Percentiles rank a stretch among this genome's conserved stretches.
These are phyloP conservation scores for Lepidurus packardi DNA, from an alignment of 1,140 invertebrate genomes.

Conservation along the genomic window DNA sequence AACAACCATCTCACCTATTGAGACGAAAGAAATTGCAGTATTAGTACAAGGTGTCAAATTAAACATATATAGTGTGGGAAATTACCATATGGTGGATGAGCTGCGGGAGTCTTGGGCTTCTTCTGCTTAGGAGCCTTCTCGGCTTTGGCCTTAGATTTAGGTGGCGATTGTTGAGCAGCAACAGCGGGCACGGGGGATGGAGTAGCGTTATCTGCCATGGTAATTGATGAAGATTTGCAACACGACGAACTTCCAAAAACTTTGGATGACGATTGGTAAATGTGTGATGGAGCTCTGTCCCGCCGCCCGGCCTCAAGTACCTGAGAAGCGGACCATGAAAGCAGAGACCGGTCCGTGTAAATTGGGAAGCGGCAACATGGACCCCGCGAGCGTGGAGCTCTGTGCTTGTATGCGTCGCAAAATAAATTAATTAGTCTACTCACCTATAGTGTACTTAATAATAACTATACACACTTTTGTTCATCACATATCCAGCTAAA, in stretches of 20 bases:
- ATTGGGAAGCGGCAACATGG: conserved; percentile 20
- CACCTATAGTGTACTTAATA: background rate
- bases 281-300: background rate
- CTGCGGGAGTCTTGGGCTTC: conserved; percentile 27
- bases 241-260: background rate
- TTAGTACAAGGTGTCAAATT: background rate
- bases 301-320: background rate
- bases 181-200: background rate
- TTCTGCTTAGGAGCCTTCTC: conserved; percentile 21
- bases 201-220: background rate
- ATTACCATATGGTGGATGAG: conserved; percentile 21
- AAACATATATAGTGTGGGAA: background rate
- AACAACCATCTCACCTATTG: conserved; percentile 45
- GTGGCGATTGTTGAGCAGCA: conserved; percentile 3
- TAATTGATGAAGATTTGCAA: background rate
- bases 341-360: conserved; percentile 13
- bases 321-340: conserved; percentile 4
- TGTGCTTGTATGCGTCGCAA: conserved; percentile 18
- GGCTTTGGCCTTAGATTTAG: conserved; percentile 24
- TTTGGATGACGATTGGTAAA: conserved; percentile 4
- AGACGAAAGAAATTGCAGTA: background rate
- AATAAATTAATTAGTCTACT: conserved; percentile 13
- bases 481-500: background rate
- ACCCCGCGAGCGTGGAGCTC: conserved; percentile 5
- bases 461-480: background rate